phyloP scores from a whole-genome alignment of 2,888 invertebrate genomes.

The Molorchus minor region DNA sequence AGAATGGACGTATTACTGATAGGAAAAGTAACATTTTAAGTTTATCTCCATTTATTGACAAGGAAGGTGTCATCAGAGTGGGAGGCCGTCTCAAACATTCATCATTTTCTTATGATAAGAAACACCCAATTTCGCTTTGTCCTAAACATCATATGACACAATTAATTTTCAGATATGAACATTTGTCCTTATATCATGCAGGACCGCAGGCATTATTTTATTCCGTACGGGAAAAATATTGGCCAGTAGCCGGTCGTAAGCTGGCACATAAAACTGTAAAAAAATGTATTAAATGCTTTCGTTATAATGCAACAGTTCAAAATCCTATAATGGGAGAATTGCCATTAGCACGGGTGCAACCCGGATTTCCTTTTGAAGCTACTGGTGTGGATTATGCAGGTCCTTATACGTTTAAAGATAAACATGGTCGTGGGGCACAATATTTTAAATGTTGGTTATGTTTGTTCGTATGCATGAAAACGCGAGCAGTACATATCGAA shows the following conservation, averaged over 20 bases:
- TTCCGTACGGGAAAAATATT: not conserved
- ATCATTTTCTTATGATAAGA: slow-evolving; percentile 3
- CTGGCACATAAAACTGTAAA: not conserved
- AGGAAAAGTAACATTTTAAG: not conserved
- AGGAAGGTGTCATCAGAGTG: slow-evolving; percentile 10
- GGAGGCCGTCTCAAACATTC: slow-evolving; percentile 23
- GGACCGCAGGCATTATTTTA: not conserved
- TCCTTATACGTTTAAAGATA: slow-evolving; percentile 1
- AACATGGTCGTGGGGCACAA: not conserved
- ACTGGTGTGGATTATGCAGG: slow-evolving; percentile 9
- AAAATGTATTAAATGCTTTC: not conserved
- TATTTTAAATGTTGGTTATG: not conserved
- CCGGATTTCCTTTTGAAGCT: not conserved
- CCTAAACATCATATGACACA: slow-evolving; percentile 11
- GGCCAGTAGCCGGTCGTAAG: slow-evolving; percentile 1
- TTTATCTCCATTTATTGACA: not conserved
- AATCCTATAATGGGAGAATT: not conserved
- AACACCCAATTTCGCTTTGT: slow-evolving; percentile 14
- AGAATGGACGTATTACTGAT: not conserved
- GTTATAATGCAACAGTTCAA: not conserved
- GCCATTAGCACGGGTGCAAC: not conserved
- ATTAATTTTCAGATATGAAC: not conserved
- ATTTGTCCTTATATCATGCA: not conserved
- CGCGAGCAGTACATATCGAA: too few species aligned
- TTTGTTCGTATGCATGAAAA: slow-evolving; percentile 2